Evolutionary conservation across 2,888 invertebrate species (phyloP), one percentile per base, ranked within the genome.

Genomic region (Epsilonema sp.): DNA sequence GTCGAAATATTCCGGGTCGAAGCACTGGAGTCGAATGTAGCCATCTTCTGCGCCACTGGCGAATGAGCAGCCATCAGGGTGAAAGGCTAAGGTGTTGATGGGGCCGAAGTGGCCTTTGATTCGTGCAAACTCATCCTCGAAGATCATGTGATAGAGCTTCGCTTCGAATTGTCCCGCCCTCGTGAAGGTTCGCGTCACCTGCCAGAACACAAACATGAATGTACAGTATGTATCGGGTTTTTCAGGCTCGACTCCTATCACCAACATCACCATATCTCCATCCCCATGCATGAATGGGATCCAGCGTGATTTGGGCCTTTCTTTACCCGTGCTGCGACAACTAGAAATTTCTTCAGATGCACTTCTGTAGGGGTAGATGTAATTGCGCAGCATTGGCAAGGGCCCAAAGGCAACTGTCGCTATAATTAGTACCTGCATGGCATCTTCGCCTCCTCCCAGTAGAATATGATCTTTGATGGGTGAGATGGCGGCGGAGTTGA

Each of bases 41-140:
- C 97, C 97, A 69, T 99, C 97, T 72, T 99, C 97, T 64, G 92
- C 94, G 23, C 97, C 97, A 45, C 89, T 87, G 49, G 84, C 82
- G 67, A 86, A 89, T 65, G 67, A 85, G 65, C 80, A 83, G 44
- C 97, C 97, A 72, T 89, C 87, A 1, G 97, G 97, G 71, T 92
- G 90, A 73, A 94, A 97, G 44, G 85, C 81, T 57, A 94, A 77
- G 69, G 87, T 87, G 75, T 99, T 97, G 62, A 99, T 97, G 1
- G 97, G 97, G 58, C 97, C 97, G 65, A 99, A 99, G 71, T 99
- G 97, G 48, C 94, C 58, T 67, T 94, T 97, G n/a, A 99, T 79
- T 51, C 89, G 74, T 1, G 82, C 90, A 69, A 92, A 92, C 65
- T 92, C 92, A 64, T 92, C 89, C 70, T 90, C 90, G 67, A 87